These are phyloP conservation scores for Synanceia verrucosa DNA, from an alignment of 2,797 vertebrate species.

Conservation along the genomic window DNA sequence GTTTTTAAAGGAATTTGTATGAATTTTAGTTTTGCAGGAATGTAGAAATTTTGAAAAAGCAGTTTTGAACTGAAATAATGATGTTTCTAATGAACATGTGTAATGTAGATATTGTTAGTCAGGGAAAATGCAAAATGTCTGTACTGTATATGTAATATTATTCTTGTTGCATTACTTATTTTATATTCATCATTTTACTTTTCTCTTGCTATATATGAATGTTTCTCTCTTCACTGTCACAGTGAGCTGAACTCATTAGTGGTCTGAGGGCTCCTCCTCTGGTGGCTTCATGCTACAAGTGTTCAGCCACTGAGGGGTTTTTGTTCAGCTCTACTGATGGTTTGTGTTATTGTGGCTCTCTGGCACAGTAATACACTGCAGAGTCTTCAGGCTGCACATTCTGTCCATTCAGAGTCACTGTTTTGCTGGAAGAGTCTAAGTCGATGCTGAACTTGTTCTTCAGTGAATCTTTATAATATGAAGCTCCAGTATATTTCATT, in stretches of 20 bases:
- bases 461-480: not conserved
- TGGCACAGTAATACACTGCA: constrained; percentile 43
- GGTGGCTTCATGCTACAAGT: constrained; percentile 6
- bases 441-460: not conserved
- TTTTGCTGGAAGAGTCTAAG: not conserved
- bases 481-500: fast-evolving
- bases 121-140: too few relatives aligned
- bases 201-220: too few relatives aligned
- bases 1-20: too few relatives aligned
- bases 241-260: not conserved
- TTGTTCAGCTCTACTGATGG: constrained; percentile 24
- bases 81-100: too few relatives aligned
- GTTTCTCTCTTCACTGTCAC: not conserved
- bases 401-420: constrained; percentile 16
- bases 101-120: too few relatives aligned
- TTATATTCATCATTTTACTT: too few relatives aligned
- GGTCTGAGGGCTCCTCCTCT: constrained; percentile 14
- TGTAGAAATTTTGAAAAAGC: too few relatives aligned
- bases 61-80: too few relatives aligned
- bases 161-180: too few relatives aligned
- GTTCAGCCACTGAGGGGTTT: constrained; percentile 26
- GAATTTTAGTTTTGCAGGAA: too few relatives aligned
- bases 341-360: constrained; percentile 5
- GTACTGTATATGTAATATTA: too few relatives aligned
- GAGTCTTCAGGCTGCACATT: constrained; percentile 45